Conservation (phyloP, 2,797 vertebrate genomes). For the Diplodus puntazzo region DNA sequence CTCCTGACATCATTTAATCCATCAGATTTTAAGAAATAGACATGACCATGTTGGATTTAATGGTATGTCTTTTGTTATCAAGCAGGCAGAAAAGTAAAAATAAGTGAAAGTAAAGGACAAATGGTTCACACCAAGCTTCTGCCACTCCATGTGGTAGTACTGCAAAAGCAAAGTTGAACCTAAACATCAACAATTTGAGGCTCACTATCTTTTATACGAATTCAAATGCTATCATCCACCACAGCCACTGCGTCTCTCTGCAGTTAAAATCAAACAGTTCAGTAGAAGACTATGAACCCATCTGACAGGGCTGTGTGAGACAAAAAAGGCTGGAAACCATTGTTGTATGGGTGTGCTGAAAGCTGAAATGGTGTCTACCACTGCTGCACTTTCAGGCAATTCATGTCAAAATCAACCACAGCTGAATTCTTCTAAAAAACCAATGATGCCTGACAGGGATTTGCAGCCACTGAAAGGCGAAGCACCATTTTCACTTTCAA, state of each 20-base stretch:
- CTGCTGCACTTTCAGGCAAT: neutral
- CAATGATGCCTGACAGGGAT: constrained; percentile 21
- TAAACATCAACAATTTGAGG: neutral
- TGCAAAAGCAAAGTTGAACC: neutral
- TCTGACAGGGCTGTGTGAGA: neutral
- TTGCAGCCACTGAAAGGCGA: constrained; percentile 17
- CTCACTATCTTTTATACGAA: neutral
- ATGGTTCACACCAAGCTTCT: neutral
- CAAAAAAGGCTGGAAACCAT: neutral
- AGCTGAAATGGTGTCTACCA: neutral
- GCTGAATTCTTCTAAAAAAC: neutral
- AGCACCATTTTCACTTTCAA: constrained; percentile 31
- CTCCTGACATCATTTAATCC: neutral
- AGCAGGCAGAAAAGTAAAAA: no score
- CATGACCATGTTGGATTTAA: neutral
- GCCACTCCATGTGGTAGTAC: neutral
- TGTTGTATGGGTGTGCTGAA: neutral
- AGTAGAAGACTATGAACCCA: neutral
- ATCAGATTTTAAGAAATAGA: neutral
- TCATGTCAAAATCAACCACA: constrained; percentile 4
- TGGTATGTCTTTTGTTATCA: neutral
- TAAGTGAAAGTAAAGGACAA: neutral
- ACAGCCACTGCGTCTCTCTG: neutral
- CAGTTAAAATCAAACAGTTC: neutral
- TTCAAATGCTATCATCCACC: neutral